phyloP scores from a whole-genome alignment of 92 coral and sea anemone species.

The Porites cylindrica region DNA sequence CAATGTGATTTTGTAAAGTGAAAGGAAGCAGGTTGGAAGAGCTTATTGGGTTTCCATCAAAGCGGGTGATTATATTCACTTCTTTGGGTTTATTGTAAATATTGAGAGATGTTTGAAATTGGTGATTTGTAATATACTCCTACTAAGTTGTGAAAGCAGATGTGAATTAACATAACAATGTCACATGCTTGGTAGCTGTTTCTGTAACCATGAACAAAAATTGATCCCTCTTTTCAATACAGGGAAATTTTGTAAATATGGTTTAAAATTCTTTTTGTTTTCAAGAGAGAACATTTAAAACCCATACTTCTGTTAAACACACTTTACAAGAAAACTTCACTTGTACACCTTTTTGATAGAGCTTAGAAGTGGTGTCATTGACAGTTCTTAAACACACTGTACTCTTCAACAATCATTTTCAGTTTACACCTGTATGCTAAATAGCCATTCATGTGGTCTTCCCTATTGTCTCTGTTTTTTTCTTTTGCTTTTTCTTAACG shows the following conservation, averaged over 20 bases:
- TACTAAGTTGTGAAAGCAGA: constrained; percentile 72
- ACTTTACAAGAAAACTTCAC: background rate
- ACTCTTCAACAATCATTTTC: constrained; percentile 7
- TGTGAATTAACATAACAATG: constrained; percentile 88
- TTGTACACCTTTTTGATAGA: background rate
- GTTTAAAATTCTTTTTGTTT: background rate
- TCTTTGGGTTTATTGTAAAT: constrained; percentile 78
- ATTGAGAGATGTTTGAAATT: constrained; percentile 84
- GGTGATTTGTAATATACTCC: constrained; percentile 92
- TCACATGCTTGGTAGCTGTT: constrained; percentile 56
- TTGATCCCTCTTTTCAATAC: background rate
- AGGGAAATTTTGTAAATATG: constrained; percentile 7
- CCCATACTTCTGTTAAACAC: background rate
- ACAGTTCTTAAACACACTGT: background rate
- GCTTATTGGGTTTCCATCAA: constrained; percentile 29
- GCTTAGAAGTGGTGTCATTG: constrained; percentile 25
- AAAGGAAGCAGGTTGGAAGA: constrained; percentile 6
- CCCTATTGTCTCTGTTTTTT: constrained; percentile 9
- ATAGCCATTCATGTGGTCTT: constrained; percentile 18
- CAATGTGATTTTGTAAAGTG: background rate
- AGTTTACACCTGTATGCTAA: constrained; percentile 48
- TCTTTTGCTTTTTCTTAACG: constrained; percentile 18
- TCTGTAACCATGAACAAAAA: constrained; percentile 29
- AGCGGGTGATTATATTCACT: constrained; percentile 77
- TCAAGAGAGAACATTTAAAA: constrained; percentile 11